Base-by-base conservation (phyloP, 1,140 invertebrate genomes). In the Cherax quadricarinatus region DNA sequence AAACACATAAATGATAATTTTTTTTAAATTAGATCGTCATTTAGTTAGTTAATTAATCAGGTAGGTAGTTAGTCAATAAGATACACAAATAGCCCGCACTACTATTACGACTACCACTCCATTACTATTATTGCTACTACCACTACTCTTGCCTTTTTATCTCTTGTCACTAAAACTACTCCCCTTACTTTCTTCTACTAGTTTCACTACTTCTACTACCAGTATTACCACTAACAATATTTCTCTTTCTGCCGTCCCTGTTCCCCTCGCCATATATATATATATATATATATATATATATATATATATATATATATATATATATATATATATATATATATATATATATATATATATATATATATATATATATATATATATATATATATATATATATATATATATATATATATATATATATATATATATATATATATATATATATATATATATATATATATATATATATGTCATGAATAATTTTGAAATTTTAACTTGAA, bases 291-390 rank as follows among this genome's bases (percentile, higher is more conserved):
- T n/a, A 60, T 16, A 30, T 24, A 60, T n/a, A 30, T 24, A 62
- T 24, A 60, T 62, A 85, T 87, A 87, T 49, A 75, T 75, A 87
- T 75, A 78, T 73, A 87, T 49, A 75, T 21, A 75, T n/a, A 75
- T 75, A 73, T 87, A 78, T 51, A 49, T 78, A 51, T 57, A 57
- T 57, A 57, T 41, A 57, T 57, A 57, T 57, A 57, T 57, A 57
- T 57, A 57, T 57, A 57, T 57, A 57, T 57, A 57, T 57, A 57
- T 57, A 57, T 57, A 57, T 57, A 4, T 57, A 57, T 57, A 4
- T 57, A 57, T 57, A 57, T 57, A 57, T 57, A 4, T 57, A 4
- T n/a, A 57, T 57, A 57, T 57, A 4, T 57, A 4, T 57, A 57
- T 57, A 57, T 57, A 57, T 57, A 57, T 57, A 57, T 57, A 57